Evolutionary conservation across 2,888 invertebrate genomes (phyloP), one percentile per base, ranked within the genome.

Genomic region (Phania funesta): DNA sequence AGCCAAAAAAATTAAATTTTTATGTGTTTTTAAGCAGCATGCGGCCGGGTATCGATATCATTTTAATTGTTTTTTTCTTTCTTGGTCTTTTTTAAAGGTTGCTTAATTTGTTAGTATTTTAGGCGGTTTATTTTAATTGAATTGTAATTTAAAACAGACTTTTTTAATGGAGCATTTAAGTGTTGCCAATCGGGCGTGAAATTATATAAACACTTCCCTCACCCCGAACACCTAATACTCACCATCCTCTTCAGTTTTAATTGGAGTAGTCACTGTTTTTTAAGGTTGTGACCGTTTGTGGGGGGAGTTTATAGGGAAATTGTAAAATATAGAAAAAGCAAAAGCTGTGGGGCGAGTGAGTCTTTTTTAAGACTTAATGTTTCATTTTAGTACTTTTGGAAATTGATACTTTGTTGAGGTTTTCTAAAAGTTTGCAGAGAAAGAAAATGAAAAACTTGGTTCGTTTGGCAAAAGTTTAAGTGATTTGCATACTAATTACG

Each of bases 161-260:
- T 35, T 73, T 32, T 48, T 20, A 48, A 26, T 35, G 20, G n/a
- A 44, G 24, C 52, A 41, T 62, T 64, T 58, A 78, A 82, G 70
- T 78, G 78, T 75, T 70, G 78, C 78, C 82, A 78, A 78, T 82
- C 74, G 67, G 60, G 70, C 74, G 29, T 75, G 58, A 78, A 82
- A 82, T 75, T 70, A 32, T 32, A 50, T 48, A 60, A 58, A 52
- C 58, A 52, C 46, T 20, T n/a, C 24, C 41, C 2, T 11, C 24
- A 22, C 46, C 20, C 44, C 26, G n/a, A n/a, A n/a, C n/a, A 7
- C 32, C 24, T 9, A 38, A 0, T 18, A 1, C 38, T 7, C 9
- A 35, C 32, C 52, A 46, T 48, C 52, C 62, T 38, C 54, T 20
- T 70, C 70, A 54, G 48, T 24, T 48, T 78, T 78, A 78, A 82